phyloP scores from a whole-genome alignment of 2,113 vertebrate species.

The Heterotis niloticus region DNA sequence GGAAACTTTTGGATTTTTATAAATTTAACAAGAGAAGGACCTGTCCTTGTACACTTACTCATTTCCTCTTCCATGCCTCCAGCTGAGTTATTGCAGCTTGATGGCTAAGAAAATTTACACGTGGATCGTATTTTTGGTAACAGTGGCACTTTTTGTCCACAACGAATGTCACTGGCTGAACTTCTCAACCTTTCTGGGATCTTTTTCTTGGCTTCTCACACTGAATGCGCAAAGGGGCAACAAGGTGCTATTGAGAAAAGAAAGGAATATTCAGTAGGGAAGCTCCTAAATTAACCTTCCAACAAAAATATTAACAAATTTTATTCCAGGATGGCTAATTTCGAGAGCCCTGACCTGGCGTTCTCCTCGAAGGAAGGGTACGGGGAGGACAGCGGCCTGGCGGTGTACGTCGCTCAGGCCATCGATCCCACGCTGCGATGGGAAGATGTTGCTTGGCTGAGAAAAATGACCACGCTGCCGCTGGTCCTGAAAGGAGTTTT shows the following conservation, averaged over 20 bases:
- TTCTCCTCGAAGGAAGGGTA: slow-evolving; percentile 77
- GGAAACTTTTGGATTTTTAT: slow-evolving; percentile 24
- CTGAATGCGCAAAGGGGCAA: slow-evolving; percentile 66
- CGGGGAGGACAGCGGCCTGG: slow-evolving; percentile 80
- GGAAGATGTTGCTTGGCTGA: slow-evolving; percentile 87
- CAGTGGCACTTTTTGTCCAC: slow-evolving; percentile 9
- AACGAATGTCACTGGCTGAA: slow-evolving; percentile 31
- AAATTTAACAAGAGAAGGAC: neutral
- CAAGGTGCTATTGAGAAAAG: slow-evolving; percentile 70
- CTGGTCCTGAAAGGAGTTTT: slow-evolving; percentile 85
- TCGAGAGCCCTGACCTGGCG: slow-evolving; percentile 71
- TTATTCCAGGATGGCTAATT: slow-evolving; percentile 82
- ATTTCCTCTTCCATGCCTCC: slow-evolving; percentile 28
- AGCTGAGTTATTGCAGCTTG: slow-evolving; percentile 37
- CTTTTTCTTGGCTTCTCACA: slow-evolving; percentile 67
- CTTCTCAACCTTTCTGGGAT: slow-evolving; percentile 42
- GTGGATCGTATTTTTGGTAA: slow-evolving; percentile 23
- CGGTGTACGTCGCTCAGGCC: slow-evolving; percentile 77
- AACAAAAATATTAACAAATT: slow-evolving; percentile 54
- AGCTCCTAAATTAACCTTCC: slow-evolving; percentile 31
- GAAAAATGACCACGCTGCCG: slow-evolving; percentile 73
- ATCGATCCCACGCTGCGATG: slow-evolving; percentile 82
- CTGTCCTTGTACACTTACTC: slow-evolving; percentile 31
- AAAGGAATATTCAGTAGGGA: slow-evolving; percentile 31
- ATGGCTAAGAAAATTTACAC: slow-evolving; percentile 21